Evolutionary conservation across 1,140 invertebrate genomes (phyloP).

Genomic region (Ylistrum balloti): DNA sequence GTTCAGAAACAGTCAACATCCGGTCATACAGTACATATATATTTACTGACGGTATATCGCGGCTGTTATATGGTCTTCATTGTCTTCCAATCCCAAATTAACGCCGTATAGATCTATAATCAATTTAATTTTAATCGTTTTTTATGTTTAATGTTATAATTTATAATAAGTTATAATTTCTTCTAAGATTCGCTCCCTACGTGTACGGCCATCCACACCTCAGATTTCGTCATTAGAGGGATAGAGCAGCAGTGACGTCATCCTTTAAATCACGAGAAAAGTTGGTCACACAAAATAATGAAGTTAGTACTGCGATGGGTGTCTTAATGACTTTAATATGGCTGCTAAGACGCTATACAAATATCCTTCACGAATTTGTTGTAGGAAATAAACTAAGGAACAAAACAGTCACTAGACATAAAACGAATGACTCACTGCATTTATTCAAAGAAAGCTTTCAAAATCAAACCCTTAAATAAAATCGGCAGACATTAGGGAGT

Average conservation of each 20-base stretch:
- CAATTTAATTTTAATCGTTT: no score
- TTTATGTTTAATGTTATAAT: no score
- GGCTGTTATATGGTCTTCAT: no score
- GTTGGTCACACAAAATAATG: not conserved
- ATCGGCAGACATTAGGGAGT: not conserved
- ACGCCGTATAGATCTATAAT: no score
- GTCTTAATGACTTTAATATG: not conserved
- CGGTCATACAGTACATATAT: no score
- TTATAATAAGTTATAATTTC: no score
- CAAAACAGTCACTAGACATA: not conserved
- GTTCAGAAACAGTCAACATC: no score
- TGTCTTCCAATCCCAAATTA: no score
- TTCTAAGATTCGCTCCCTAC: no score
- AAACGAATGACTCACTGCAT: not conserved
- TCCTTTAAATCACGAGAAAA: no score
- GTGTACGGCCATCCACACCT: no score
- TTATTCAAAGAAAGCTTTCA: slow-evolving; percentile 6
- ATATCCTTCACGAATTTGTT: not conserved
- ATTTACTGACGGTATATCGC: no score
- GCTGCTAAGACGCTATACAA: not conserved
- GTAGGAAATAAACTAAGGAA: not conserved
- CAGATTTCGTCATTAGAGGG: not conserved
- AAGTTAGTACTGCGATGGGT: not conserved
- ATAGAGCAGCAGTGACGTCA: not conserved
- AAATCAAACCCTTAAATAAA: not conserved